Evolutionary conservation across 2,797 vertebrate species (phyloP), one percentile per base, ranked within the genome.

Genomic region (Miopithecus talapoin): DNA sequence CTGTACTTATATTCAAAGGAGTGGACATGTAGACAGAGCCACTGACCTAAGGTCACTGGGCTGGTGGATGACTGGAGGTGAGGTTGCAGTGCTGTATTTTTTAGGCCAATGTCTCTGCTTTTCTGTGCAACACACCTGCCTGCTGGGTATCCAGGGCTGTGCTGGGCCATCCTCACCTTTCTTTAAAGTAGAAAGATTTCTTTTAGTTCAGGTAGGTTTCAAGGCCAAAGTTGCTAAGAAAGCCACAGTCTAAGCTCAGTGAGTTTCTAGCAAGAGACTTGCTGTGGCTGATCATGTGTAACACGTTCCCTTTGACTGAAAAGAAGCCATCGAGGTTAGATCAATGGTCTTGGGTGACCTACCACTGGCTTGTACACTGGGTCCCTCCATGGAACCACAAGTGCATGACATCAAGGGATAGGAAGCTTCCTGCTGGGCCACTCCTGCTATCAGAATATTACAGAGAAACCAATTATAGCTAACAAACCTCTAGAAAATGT

Each of bases 401-500:
- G 4, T 30, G 14, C 39, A 17, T 17, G 24, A n/a, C 17, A 33
- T 19, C 3, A 0, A 19, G 46, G 10, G 75, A 78, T 50, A 72
- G 10, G 8, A 10, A 79, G n/a, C 53, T 83, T 78, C 53, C 61
- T 80, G 13, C 68, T 30, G 8, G 36, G 30, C 17, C 22, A 8
- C 30, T 80, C 11, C 28, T 80, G 33, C 4, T 11, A 43, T 93
- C 0, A 24, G 48, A 72, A 53, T 28, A 46, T 28, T 4, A 64
- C 26, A 26, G 41, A 83, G 21, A 3, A 76, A 70, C 55, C 28
- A 10, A 46, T 85, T 33, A 57, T 13, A 75, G 39, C 4, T 2
- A 43, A 2, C 22, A 50, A 50, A 22, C 14, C 5, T 16, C 24
- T 43, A 46, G 12, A 0, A 0, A 48, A 39, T 26, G 8, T 68